Conservation (phyloP, 2,113 vertebrate genomes). For the Ariopsis seemanni region DNA sequence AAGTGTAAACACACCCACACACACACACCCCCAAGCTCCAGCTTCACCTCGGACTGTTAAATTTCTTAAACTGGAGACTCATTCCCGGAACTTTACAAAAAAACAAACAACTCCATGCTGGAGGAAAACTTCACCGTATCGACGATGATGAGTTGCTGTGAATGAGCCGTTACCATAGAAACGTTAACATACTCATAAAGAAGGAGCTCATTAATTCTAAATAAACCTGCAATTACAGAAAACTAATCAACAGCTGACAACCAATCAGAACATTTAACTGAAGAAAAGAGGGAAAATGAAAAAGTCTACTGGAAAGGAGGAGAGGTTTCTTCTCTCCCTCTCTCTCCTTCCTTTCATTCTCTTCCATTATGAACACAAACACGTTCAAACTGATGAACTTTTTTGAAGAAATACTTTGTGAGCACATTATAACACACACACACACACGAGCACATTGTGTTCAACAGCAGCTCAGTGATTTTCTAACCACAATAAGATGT, state of each 20-base stretch:
- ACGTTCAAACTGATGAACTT: not conserved
- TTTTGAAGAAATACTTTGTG: not conserved
- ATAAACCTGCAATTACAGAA: not conserved
- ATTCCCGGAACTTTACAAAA: not conserved
- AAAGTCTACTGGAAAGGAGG: no score
- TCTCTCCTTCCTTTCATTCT: not conserved
- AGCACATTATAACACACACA: not conserved
- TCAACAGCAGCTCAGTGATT: not conserved
- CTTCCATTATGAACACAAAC: not conserved
- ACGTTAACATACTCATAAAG: not conserved
- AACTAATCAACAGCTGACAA: not conserved
- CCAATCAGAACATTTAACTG: not conserved
- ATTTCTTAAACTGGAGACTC: not conserved
- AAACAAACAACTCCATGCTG: not conserved
- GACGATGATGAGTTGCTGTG: not conserved
- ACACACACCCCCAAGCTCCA: no score
- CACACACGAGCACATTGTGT: not conserved
- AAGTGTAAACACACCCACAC: no score
- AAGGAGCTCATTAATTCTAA: not conserved
- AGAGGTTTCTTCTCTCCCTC: not conserved
- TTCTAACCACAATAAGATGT: conserved; percentile 6
- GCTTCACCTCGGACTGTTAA: not conserved
- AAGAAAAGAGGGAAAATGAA: not conserved
- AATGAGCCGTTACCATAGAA: not conserved
- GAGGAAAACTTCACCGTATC: not conserved